Evolutionary conservation across 1,140 invertebrate species (phyloP).

Genomic region (Homarus americanus): DNA sequence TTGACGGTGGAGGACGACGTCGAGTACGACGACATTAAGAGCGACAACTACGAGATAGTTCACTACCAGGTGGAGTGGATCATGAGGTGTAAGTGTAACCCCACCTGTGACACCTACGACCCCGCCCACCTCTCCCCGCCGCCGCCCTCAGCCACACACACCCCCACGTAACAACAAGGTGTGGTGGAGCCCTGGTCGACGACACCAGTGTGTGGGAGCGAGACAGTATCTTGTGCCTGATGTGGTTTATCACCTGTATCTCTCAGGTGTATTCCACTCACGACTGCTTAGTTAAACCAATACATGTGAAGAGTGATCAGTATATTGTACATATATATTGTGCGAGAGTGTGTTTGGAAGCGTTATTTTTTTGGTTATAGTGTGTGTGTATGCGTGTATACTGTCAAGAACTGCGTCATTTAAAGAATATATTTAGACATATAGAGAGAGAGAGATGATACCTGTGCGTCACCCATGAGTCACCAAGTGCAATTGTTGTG

Average conservation of each 20-base stretch:
- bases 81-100: conserved; percentile 53
- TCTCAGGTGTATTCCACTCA: background rate
- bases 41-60: conserved; percentile 62
- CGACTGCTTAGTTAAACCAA: background rate
- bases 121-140: background rate
- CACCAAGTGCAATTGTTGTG: conserved; percentile 44
- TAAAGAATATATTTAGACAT: background rate
- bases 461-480: background rate
- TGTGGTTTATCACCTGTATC: background rate
- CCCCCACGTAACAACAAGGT: conserved; percentile 1
- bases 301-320: background rate
- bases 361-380: background rate
- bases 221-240: background rate
- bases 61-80: conserved; percentile 69
- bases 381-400: background rate
- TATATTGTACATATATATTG: background rate
- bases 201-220: background rate
- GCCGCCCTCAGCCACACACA: background rate
- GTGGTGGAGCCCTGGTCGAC: background rate
- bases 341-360: background rate
- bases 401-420: background rate
- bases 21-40: conserved; percentile 55
- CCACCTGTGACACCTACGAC: background rate
- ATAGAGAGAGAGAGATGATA: background rate
- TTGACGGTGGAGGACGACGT: conserved; percentile 54